Base-by-base conservation (phyloP, 2,888 invertebrate genomes). In the Meiosimyza platycephala region DNA sequence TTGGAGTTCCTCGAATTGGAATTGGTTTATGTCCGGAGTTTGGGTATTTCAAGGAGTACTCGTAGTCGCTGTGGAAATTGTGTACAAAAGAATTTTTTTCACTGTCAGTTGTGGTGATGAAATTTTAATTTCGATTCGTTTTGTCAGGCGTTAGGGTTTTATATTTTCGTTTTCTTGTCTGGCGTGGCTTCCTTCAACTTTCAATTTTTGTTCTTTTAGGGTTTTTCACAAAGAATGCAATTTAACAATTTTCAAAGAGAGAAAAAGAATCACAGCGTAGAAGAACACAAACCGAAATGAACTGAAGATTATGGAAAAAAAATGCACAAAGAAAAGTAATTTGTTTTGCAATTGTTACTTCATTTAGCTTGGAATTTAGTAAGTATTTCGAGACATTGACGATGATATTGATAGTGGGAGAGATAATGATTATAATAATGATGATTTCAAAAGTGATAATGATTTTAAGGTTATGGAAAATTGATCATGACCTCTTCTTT, bases 41-140 rank as follows among this genome's bases (percentile, higher is more conserved):
- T 40, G 40, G 40, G 40, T 40, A 7, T 40, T 40, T 7, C 40
- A 9, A 9, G 40, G 40, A 40, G 40, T 7, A 40, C 40, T 40
- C 40, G 9, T 40, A 40, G 40, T 40, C 40, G 40, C 9, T 9
- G 40, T 9, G 9, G 18, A 28, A 64, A 51, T 47, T 64, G 64
- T 51, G 50, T 51, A 51, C 64, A 64, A 64, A 64, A 51, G 64
- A 50, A 64, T 52, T 64, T 64, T 33, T 50, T 64, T 51, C 64
- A 12, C 18, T 51, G 64, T 64, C 64, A 64, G 64, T 64, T 64
- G 74, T 77, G 71, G 74, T 76, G 76, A 73, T 76, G 75, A 78
- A 78, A 78, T 78, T 78, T 78, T 78, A 78, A 78, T 78, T 78
- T 78, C 74, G 69, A 75, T 75, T 76, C 74, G 72, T 76, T 69